Base-by-base conservation (phyloP, 2,888 invertebrate species). In the Pristionchus maxplancki region DNA sequence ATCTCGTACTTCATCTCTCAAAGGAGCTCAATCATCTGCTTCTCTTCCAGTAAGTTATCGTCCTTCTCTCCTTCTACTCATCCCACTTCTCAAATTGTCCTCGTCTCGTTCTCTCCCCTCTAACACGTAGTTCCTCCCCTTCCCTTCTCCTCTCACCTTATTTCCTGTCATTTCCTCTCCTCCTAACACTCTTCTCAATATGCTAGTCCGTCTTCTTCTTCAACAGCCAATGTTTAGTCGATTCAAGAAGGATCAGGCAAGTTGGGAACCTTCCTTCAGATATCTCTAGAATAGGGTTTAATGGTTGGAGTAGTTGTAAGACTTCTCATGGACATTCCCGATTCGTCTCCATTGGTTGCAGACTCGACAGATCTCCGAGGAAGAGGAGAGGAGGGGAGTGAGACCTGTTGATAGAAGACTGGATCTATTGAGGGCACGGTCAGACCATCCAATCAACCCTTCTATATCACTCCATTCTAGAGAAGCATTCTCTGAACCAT, bases 391-490 rank as follows among this genome's bases (percentile, higher is more conserved):
- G 20, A 31, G 50, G 48, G 71, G 34, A 34, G 5, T 34, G 15
- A 40, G 86, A 50, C 86, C 86, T 11, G 86, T 87, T 37, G 86
- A 71, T 58, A 44, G 86, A 71, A 37, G 86, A 50, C 86, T 87
- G 31, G 86, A 87, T 31, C 71, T 87, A 40, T 28, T 87, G 11
- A 67, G 71, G 15, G 37, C 58, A 31, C 44, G 86, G 86, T 87
- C 28, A 48, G 40, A 48, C 11, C 40, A 48, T 37, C 64, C n/a
- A 15, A 64, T 37, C n/a, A n/a, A 1, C 31, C 24, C 28, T 82
- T 24, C 11, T 8, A 28, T n/a, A 78, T 40, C 11, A 20, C 9
- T n/a, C 64, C 15, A 71, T 53, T 87, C 11, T 50, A 71, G 86
- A n/a, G 86, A 71, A 71, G 86, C 86, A 15, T 58, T 50, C 34